These are phyloP conservation scores for Zeuzera pyrina DNA, from an alignment of 2,888 invertebrate species.

Conservation along the genomic window DNA sequence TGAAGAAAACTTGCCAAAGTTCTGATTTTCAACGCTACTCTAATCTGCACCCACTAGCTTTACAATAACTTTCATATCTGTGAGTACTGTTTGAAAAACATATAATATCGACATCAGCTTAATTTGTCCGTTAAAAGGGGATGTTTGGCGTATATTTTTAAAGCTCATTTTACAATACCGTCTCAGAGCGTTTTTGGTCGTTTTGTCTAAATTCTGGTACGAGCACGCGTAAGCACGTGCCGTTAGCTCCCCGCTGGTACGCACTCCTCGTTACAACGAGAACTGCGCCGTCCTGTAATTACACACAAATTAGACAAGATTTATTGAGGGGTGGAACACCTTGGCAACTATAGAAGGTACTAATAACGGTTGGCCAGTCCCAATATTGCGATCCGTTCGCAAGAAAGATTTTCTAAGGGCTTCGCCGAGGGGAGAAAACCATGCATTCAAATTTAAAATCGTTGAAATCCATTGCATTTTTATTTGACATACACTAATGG, in stretches of 20 bases:
- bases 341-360: conserved; percentile 69
- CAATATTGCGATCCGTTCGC: conserved; percentile 65
- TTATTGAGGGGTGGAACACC: conserved; percentile 72
- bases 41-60: too few relatives aligned
- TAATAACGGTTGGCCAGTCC: conserved; percentile 66
- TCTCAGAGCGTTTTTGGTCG: too few relatives aligned
- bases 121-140: too few relatives aligned
- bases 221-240: conserved; percentile 69
- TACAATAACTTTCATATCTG: conserved; percentile 38
- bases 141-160: too few relatives aligned
- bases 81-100: conserved; percentile 23
- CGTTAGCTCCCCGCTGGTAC: conserved; percentile 62
- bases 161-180: too few relatives aligned
- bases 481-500: conserved; percentile 14
- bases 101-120: too few relatives aligned
- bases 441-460: conserved; percentile 6
- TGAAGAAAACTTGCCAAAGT: conserved; percentile 52
- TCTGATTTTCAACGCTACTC: too few relatives aligned
- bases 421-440: conserved; percentile 13
- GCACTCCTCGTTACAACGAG: conserved; percentile 68
- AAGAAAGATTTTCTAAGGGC: conserved; percentile 29
- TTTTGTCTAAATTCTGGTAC: conserved; percentile 18
- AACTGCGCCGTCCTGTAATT: conserved; percentile 69
- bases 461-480: conserved; percentile 9
- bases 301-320: conserved; percentile 74